A percentile compares a stretch with the other conserved stretches of the same genome.
Evolutionary conservation across 2,888 invertebrate genomes (phyloP).

Genomic region (Eristalis intricaria): DNA sequence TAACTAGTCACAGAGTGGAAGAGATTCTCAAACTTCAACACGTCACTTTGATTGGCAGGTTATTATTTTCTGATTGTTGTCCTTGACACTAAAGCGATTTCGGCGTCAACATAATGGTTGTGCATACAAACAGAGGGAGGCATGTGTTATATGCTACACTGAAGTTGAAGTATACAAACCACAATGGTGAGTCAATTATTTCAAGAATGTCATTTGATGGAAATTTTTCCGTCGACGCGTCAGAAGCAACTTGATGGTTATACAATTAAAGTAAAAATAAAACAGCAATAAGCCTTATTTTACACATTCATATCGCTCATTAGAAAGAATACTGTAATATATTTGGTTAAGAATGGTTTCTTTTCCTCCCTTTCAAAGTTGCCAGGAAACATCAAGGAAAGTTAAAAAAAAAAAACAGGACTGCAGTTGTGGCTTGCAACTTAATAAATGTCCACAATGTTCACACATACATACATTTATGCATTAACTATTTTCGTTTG

Average conservation of each 20-base stretch:
- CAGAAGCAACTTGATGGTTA: not conserved
- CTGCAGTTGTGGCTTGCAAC: too few species aligned
- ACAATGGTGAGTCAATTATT: slow-evolving; percentile 42
- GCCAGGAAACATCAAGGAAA: too few species aligned
- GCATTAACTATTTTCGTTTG: too few species aligned
- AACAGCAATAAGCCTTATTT: too few species aligned
- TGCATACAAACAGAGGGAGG: slow-evolving; percentile 16
- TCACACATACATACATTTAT: too few species aligned
- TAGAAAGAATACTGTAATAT: too few species aligned
- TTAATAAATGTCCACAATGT: too few species aligned
- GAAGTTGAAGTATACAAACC: slow-evolving; percentile 46
- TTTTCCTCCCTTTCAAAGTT: too few species aligned
- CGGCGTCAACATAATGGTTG: slow-evolving; percentile 33
- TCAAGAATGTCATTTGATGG: slow-evolving; percentile 22
- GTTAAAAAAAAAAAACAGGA: too few species aligned
- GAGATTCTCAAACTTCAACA: slow-evolving; percentile 36
- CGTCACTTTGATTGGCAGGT: slow-evolving; percentile 55
- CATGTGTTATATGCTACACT: slow-evolving; percentile 27
- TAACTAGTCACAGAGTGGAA: slow-evolving; percentile 20
- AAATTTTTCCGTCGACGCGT: not conserved
- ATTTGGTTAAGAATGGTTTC: too few species aligned
- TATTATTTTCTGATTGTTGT: slow-evolving; percentile 60
- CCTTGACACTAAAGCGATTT: slow-evolving; percentile 41
- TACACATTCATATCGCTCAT: too few species aligned
- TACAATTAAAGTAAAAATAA: not conserved